Conservation (phyloP, 2,888 invertebrate species). For the Crossocerus cetratus region DNA sequence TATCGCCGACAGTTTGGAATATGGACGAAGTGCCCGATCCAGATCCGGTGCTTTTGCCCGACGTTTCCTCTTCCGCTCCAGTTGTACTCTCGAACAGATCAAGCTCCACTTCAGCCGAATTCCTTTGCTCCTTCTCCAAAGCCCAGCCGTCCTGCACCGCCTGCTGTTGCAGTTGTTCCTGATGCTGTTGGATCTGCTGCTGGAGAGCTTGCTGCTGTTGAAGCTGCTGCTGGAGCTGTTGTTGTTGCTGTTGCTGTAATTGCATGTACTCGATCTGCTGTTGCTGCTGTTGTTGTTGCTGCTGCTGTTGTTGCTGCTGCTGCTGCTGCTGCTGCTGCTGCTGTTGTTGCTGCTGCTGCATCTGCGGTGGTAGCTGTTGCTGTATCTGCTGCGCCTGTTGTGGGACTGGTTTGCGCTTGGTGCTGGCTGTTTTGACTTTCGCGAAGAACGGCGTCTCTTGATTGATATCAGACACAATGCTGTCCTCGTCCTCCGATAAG, state of each 20-base stretch:
- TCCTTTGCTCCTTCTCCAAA: slow-evolving; percentile 79
- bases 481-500: slow-evolving; percentile 83
- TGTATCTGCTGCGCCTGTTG: slow-evolving; percentile 51
- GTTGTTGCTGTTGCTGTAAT: slow-evolving; percentile 47
- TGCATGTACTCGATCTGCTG: slow-evolving; percentile 22
- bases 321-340: slow-evolving; percentile 43
- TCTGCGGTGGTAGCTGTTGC: slow-evolving; percentile 18
- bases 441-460: slow-evolving; percentile 82
- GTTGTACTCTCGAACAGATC: slow-evolving; percentile 81
- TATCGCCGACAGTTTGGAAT: slow-evolving; percentile 87
- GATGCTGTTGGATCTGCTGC: slow-evolving; percentile 69
- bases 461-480: slow-evolving; percentile 84
- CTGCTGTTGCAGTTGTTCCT: slow-evolving; percentile 70
- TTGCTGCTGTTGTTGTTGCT: slow-evolving; percentile 56
- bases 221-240: slow-evolving; percentile 44
- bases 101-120: slow-evolving; percentile 79
- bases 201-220: slow-evolving; percentile 67
- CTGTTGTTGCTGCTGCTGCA: slow-evolving; percentile 39
- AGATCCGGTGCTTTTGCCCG: slow-evolving; percentile 80
- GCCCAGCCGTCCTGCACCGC: slow-evolving; percentile 76
- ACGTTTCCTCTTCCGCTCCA: slow-evolving; percentile 79
- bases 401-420: slow-evolving; percentile 69
- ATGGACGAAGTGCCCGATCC: slow-evolving; percentile 82
- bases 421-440: slow-evolving; percentile 79
- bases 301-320: slow-evolving; percentile 41